These are phyloP conservation scores for Xiphorhynchus erythropygius DNA, from an alignment of 2,797 vertebrate genomes.

Conservation along the genomic window DNA sequence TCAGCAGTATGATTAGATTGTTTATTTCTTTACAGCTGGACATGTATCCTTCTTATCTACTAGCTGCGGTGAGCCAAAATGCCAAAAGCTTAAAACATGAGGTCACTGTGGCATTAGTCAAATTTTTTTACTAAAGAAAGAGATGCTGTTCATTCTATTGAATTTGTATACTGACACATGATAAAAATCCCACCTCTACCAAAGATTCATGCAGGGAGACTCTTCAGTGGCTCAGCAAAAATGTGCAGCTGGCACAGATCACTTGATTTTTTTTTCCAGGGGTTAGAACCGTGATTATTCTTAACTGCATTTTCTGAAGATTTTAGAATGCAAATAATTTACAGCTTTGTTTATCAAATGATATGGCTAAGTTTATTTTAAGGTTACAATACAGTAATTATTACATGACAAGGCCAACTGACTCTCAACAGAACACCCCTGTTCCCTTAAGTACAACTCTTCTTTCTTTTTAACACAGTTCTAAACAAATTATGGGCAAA, in stretches of 20 bases:
- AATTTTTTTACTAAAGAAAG: neutral
- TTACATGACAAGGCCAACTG: neutral
- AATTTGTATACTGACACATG: neutral
- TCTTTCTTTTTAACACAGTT: neutral
- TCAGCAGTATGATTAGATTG: neutral
- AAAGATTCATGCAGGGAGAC: neutral
- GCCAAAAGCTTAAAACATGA: conserved; percentile 10
- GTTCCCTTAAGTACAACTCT: neutral
- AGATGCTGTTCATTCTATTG: neutral
- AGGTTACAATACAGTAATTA: neutral
- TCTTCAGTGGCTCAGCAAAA: neutral
- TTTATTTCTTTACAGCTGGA: conserved; percentile 29
- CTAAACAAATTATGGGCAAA: neutral
- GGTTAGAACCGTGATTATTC: neutral
- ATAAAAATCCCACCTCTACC: conserved; percentile 3
- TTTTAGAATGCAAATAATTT: neutral
- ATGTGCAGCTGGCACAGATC: neutral
- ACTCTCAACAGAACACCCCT: neutral
- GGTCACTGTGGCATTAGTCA: neutral
- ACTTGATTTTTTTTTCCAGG: neutral
- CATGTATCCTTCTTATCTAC: conserved; percentile 7
- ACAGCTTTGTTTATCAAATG: neutral
- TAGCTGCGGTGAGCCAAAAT: neutral
- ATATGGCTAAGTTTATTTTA: neutral
- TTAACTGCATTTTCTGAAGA: neutral